These are phyloP conservation scores for Hyles euphorbiae DNA, from an alignment of 1,140 invertebrate genomes.

Conservation along the genomic window DNA sequence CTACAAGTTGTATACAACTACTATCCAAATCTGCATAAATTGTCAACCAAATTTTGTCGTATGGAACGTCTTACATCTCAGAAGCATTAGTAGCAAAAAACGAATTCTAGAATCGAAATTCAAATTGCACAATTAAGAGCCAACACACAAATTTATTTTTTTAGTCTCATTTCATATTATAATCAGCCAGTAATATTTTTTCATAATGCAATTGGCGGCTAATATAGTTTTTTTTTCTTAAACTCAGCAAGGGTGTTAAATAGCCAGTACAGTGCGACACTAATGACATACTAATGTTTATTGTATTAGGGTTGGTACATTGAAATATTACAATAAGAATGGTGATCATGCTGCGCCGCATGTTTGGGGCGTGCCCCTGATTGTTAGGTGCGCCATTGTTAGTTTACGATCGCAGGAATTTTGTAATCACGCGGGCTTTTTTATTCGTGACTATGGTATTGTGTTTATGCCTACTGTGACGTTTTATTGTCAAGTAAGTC, in stretches of 20 bases:
- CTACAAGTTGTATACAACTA: no score
- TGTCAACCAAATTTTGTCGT: no score
- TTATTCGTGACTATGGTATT: conserved; percentile 3
- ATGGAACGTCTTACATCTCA: no score
- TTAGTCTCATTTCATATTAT: no score
- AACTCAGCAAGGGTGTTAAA: conserved; percentile 45
- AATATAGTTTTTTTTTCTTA: conserved; percentile 30
- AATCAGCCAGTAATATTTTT: neutral
- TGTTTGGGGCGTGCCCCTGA: conserved; percentile 67
- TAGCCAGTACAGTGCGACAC: conserved; percentile 55
- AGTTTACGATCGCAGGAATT: conserved; percentile 51
- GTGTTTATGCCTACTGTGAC: no score
- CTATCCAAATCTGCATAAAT: no score
- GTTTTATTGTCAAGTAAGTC: no score
- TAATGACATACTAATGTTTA: conserved; percentile 71
- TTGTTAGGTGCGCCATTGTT: conserved; percentile 59
- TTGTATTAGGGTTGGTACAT: conserved; percentile 68
- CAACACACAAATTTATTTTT: no score
- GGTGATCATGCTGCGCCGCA: conserved; percentile 59
- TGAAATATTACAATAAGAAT: conserved; percentile 66
- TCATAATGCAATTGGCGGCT: conserved; percentile 38
- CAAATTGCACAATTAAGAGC: no score
- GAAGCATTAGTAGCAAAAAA: no score
- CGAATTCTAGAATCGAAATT: no score
- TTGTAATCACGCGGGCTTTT: conserved; percentile 57